Base-by-base conservation (phyloP, 2,888 invertebrate genomes). In the Dynastes maya region DNA sequence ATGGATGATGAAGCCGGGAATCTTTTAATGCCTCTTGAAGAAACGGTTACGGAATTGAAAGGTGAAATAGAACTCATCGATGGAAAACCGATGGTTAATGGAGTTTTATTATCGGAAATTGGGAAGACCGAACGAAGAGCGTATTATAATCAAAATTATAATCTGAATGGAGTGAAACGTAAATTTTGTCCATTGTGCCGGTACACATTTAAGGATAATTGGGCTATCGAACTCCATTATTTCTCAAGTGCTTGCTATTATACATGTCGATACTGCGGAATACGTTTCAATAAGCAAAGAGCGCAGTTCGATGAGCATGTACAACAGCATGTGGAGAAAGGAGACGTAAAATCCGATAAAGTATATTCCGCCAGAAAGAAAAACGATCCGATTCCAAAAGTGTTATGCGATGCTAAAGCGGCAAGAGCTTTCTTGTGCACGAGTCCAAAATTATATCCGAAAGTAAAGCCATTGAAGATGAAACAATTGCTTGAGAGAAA, bases 181-280 rank as follows among this genome's bases (percentile, higher is more conserved):
- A 87, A 88, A 80, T 89, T 88, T 81, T 89, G 89, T 76, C 84
- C 87, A 2, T 78, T 88, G 27, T 89, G 89, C 81, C 84, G 89
- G 11, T 89, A 88, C 81, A 88, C 87, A 5, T 89, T 89, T 78
- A 89, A 89, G 82, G 89, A 89, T 80, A 89, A 89, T 77, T 89
- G 89, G 89, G 88, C 88, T 0, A 88, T 89, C 16, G 89, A 89
- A 79, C 85, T 86, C 11, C 89, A 89, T 78, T 89, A 89, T 80
- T 87, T 89, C 80, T 88, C 88, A 2, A 83, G 84, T 32, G 87
- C 87, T 13, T 89, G 89, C 78, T 85, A 86, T 81, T 89, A 87
- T 78, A 88, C 89, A 3, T 89, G 89, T 79, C 84, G 87, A 55
- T 86, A 83, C 82, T 88, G 88, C 78, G 89, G 89, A 5, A 86